Evolutionary conservation across 2,797 vertebrate genomes (phyloP).

Genomic region (Phoebastria nigripes): DNA sequence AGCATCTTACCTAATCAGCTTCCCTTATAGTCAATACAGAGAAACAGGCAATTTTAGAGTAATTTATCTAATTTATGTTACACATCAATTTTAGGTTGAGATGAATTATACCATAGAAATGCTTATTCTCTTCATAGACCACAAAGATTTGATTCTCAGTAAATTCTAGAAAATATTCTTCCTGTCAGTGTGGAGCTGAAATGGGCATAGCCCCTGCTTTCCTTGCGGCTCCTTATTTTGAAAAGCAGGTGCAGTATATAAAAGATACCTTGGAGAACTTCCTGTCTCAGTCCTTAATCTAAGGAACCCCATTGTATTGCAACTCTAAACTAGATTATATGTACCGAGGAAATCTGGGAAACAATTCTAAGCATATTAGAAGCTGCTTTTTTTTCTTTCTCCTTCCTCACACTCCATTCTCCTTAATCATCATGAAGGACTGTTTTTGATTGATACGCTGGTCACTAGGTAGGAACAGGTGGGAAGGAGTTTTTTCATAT

Average conservation of each 20-base stretch:
- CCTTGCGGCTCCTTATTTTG: background rate
- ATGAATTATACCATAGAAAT: background rate
- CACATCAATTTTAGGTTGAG: background rate
- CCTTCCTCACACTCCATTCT: background rate
- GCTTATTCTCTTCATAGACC: background rate
- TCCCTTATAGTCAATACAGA: background rate
- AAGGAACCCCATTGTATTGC: background rate
- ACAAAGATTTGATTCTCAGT: background rate
- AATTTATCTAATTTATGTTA: background rate
- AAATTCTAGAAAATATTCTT: background rate
- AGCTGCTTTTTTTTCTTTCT: background rate
- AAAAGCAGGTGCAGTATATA: background rate
- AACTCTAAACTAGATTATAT: background rate
- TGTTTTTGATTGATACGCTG: fast-evolving
- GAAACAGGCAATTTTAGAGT: background rate
- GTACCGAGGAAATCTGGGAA: background rate
- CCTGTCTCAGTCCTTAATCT: background rate
- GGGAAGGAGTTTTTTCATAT: background rate
- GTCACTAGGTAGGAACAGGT: background rate
- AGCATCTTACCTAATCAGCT: background rate
- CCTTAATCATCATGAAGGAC: background rate
- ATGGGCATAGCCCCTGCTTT: background rate
- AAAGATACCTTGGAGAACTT: background rate
- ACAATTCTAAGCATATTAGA: background rate
- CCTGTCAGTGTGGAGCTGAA: background rate